These are phyloP conservation scores for Struthidea cinerea DNA, from an alignment of 2,113 vertebrate genomes.

Conservation along the genomic window DNA sequence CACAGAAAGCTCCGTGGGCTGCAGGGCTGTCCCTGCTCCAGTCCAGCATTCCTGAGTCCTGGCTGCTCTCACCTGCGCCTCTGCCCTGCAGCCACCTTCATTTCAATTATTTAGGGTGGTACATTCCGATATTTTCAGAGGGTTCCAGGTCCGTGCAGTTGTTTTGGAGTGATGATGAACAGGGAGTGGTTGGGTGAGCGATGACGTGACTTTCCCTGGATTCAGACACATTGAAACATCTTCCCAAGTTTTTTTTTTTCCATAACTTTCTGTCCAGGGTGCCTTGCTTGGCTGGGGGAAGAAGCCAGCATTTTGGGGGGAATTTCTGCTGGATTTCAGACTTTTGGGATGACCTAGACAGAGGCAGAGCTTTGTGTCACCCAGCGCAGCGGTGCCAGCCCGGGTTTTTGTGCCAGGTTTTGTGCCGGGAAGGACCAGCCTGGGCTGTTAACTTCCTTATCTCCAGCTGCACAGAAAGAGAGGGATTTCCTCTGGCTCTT, in stretches of 20 bases:
- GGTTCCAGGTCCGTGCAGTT: background rate
- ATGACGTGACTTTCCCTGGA: fast-evolving
- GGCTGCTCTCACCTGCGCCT: background rate
- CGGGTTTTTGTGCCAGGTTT: background rate
- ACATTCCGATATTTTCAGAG: fast-evolving
- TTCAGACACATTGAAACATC: fast-evolving
- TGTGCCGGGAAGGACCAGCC: background rate
- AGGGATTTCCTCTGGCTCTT: conserved; percentile 29
- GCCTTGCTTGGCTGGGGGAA: background rate
- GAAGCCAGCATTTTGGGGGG: background rate
- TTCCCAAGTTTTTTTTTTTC: background rate
- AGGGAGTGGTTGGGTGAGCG: background rate
- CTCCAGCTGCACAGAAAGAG: background rate
- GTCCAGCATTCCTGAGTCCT: background rate
- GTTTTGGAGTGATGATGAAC: background rate
- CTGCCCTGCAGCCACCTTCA: background rate
- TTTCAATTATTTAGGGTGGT: background rate
- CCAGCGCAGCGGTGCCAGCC: background rate
- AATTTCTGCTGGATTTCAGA: background rate
- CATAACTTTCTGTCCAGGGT: background rate
- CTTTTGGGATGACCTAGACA: background rate
- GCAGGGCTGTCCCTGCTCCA: background rate
- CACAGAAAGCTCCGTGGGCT: background rate
- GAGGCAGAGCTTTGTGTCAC: background rate
- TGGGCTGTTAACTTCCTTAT: background rate